A percentile compares a stretch with the other conserved stretches of the same genome.
Evolutionary conservation across 92 coral and sea anemone genomes (phyloP).

Genomic region (Phymanthus crucifer): DNA sequence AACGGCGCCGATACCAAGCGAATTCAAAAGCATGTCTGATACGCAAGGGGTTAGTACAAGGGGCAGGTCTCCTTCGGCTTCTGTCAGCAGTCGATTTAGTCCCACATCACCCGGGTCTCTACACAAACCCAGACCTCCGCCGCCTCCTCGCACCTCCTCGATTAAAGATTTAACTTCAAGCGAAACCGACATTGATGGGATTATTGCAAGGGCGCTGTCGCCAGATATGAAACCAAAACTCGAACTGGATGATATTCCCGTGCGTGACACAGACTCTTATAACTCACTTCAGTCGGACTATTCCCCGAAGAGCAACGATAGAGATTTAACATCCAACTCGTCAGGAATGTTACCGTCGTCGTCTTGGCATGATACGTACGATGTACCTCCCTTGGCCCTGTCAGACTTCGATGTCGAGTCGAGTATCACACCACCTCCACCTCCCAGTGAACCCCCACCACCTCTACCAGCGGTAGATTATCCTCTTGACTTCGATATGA

Average conservation of each 20-base stretch:
- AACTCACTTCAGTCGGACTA: not conserved
- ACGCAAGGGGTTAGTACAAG: not conserved
- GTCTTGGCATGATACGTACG: conserved; percentile 13
- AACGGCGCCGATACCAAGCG: not conserved
- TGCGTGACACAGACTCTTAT: conserved; percentile 28
- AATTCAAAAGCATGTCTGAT: too few relatives aligned
- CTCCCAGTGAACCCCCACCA: conserved; percentile 66
- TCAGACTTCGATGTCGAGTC: conserved; percentile 28
- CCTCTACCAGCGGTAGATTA: conserved; percentile 42
- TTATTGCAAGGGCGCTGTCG: conserved; percentile 46
- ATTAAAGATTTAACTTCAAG: conserved; percentile 12
- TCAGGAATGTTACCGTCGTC: conserved; percentile 52
- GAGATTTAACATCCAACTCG: not conserved
- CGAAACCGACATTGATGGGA: conserved; percentile 32
- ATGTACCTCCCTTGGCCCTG: conserved; percentile 12
- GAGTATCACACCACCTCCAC: conserved; percentile 32
- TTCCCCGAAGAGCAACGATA: not conserved
- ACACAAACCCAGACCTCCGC: conserved; percentile 31
- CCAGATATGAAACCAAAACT: conserved; percentile 35
- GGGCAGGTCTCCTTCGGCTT: conserved; percentile 19
- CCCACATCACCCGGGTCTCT: conserved; percentile 6
- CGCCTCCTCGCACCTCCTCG: conserved; percentile 46
- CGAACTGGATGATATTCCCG: conserved; percentile 52
- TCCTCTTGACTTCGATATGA: conserved; percentile 30
- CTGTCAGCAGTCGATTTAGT: conserved; percentile 2